Conservation (phyloP, 2,113 vertebrate genomes). For the Serinus canaria region DNA sequence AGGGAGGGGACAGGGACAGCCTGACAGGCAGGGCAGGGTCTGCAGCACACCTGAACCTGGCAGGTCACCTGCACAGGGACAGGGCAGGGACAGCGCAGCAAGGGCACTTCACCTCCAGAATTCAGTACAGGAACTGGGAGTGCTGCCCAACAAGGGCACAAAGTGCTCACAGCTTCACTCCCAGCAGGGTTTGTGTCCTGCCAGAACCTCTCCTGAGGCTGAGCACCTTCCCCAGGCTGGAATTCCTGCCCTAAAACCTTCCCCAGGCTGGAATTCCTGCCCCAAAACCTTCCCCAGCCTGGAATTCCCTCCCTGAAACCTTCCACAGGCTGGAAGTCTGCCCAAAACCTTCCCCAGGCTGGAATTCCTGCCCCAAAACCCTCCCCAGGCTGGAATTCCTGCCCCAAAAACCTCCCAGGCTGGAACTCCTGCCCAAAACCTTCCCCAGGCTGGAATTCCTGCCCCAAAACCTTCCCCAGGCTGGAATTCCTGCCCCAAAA, state of each 20-base stretch:
- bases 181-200: background rate
- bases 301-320: background rate
- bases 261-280: rapidly evolving
- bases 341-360: background rate
- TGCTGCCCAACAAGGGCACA: background rate
- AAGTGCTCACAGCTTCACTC: background rate
- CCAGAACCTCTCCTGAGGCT: background rate
- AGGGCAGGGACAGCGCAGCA: rapidly evolving
- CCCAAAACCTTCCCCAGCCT: background rate
- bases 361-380: background rate
- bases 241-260: background rate
- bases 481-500: background rate
- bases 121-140: background rate
- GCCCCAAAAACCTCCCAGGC: rapidly evolving
- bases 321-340: background rate
- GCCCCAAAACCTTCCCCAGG: background rate
- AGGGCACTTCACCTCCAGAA: background rate
- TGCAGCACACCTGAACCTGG: background rate
- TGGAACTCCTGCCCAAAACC: background rate
- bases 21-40: rapidly evolving
- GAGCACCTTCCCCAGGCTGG: background rate
- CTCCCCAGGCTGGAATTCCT: background rate
- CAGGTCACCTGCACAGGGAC: background rate
- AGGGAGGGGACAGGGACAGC: rapidly evolving
- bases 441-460: background rate